Evolutionary conservation across 2,113 vertebrate genomes (phyloP).

Genomic region (Sarotherodon lohbergeri): DNA sequence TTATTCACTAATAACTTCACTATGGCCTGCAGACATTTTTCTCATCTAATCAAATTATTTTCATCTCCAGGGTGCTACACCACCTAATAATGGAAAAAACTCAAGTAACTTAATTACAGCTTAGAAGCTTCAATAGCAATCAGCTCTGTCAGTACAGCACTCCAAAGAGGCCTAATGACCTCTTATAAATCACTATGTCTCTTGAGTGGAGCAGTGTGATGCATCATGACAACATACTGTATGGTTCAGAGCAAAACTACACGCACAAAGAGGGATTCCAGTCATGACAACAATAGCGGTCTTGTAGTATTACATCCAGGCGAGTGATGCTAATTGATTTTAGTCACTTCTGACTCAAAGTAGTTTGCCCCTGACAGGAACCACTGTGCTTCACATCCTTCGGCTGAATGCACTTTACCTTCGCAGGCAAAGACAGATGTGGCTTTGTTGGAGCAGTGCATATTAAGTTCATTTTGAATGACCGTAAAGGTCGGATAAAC

Average conservation of each 20-base stretch:
- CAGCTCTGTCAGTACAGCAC: background rate
- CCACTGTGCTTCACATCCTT: background rate
- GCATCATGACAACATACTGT: rapidly evolving
- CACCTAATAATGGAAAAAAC: background rate
- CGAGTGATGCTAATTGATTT: background rate
- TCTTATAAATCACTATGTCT: background rate
- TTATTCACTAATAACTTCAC: background rate
- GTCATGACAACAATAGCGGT: rapidly evolving
- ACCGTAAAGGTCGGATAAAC: constrained; percentile 4
- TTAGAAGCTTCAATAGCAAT: background rate
- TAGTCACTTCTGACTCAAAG: background rate
- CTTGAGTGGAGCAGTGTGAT: background rate
- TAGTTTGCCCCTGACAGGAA: background rate
- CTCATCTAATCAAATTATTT: background rate
- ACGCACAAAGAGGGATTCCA: background rate
- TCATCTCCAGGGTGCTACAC: background rate
- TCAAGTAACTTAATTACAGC: background rate
- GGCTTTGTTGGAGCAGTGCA: background rate
- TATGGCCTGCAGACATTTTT: background rate
- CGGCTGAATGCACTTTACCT: background rate
- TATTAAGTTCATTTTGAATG: constrained; percentile 29
- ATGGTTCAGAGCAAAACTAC: background rate
- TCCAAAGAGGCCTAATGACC: background rate
- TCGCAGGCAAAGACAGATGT: background rate
- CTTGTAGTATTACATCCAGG: background rate